Percentiles rank a stretch among this genome's conserved stretches.
Conservation (phyloP, 2,113 vertebrate species). For the Monarcha castaneiventris region DNA sequence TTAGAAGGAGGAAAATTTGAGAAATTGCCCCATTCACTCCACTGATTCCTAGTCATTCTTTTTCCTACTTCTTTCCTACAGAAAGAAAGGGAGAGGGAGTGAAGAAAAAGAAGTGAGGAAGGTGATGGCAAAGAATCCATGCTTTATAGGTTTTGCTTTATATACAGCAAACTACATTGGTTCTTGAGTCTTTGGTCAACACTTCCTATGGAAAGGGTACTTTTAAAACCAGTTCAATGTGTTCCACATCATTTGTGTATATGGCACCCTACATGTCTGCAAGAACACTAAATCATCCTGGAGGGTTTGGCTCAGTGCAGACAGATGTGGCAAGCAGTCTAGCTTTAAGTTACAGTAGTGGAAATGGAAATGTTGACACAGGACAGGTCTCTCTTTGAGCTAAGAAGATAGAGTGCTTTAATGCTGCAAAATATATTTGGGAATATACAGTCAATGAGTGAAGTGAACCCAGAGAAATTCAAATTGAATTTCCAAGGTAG, state of each 20-base stretch:
- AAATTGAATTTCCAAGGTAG: neutral
- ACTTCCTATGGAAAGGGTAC: neutral
- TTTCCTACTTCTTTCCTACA: neutral
- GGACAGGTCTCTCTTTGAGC: neutral
- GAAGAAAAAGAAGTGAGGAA: neutral
- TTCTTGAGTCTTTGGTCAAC: neutral
- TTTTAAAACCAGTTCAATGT: neutral
- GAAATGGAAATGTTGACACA: neutral
- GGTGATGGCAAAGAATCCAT: neutral
- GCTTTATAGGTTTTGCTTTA: neutral
- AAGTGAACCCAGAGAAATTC: neutral
- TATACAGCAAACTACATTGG: neutral
- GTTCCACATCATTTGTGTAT: accelerated
- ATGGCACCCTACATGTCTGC: neutral
- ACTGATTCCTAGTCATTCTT: neutral
- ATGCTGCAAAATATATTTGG: neutral
- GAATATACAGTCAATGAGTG: neutral
- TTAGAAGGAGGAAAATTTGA: neutral
- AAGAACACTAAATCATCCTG: neutral
- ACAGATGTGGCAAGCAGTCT: neutral
- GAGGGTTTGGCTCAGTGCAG: neutral
- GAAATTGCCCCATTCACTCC: neutral
- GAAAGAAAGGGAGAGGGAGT: neutral
- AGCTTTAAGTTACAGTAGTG: neutral
- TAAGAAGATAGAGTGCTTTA: neutral